These are phyloP conservation scores for Dolomedes plantarius DNA, from an alignment of 2,888 invertebrate genomes.

Conservation along the genomic window DNA sequence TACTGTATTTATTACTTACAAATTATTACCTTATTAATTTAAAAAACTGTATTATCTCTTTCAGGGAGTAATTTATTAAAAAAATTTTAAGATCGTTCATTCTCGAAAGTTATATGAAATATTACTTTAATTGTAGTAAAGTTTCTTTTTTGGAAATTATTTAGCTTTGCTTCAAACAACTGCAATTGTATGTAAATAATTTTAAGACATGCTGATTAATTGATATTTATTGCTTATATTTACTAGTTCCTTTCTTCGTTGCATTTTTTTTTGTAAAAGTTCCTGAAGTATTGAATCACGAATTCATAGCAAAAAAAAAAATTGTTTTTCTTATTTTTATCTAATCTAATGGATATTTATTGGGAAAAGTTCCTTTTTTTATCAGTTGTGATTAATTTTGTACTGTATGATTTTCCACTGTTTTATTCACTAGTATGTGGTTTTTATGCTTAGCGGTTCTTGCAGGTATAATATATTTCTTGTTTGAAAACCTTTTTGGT, in stretches of 20 bases:
- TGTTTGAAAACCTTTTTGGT: too few relatives aligned
- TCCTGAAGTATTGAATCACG: constrained; percentile 10
- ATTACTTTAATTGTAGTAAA: too few relatives aligned
- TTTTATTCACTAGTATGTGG: too few relatives aligned
- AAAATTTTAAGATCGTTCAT: too few relatives aligned
- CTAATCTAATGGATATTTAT: constrained; percentile 35
- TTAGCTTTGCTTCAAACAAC: background rate
- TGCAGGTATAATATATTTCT: too few relatives aligned
- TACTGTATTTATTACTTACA: constrained; percentile 2
- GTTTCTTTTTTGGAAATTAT: background rate
- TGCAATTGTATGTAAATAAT: constrained; percentile 3
- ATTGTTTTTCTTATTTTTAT: background rate
- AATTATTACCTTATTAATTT: background rate
- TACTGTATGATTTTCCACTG: too few relatives aligned
- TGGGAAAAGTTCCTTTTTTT: constrained; percentile 47
- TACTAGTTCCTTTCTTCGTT: constrained; percentile 47
- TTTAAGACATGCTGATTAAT: background rate
- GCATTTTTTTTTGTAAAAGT: constrained; percentile 25
- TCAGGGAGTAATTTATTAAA: too few relatives aligned
- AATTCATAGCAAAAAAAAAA: background rate
- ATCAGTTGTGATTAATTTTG: background rate
- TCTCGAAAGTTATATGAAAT: too few relatives aligned
- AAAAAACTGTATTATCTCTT: too few relatives aligned
- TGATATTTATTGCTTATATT: constrained; percentile 2
- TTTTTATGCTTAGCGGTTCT: too few relatives aligned